Evolutionary conservation across 2,888 invertebrate genomes (phyloP), one percentile per base, ranked within the genome.

Genomic region (Dyspetes luteomarginatus): DNA sequence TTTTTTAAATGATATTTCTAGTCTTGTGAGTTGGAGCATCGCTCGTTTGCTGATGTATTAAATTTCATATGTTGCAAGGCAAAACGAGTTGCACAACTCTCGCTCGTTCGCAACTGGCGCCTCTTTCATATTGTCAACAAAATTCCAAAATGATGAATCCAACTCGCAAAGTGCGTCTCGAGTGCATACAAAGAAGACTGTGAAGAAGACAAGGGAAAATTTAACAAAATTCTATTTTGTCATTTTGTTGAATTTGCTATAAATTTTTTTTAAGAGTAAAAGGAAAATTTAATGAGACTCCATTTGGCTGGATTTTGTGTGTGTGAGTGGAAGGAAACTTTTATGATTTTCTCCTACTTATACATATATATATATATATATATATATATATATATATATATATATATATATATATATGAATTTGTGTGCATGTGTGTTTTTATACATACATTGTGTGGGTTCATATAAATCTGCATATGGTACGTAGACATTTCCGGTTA

Each of bases 61-160:
- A 36, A 12, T 36, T 36, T 12, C 36, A 36, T 12, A 36, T 12
- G 36, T 7, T 4, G 12, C 9, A 36, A 2, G 9, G 36, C 7
- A 36, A 36, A 36, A 12, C 12, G 48, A 17, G 58, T 60, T 71
- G 71, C 60, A 58, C 71, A 72, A 72, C 62, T 52, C 24, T 36
- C 30, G 26, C 52, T 41, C 41, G 36, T 2, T 36, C n/a, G 43
- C 22, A 58, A 48, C 58, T 71, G 43, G 52, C 72, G 72, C 62
- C 72, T 50, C 62, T 28, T 62, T 62, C 62, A 24, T 22, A 28
- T 68, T 52, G 67, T 75, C 50, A 75, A 60, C 50, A 60, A 72
- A 60, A 72, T 72, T 67, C 78, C 67, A 43, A 60, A 72, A 78
- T 52, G 43, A 50, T 52, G n/a, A 67, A 72, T 72, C 17, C 67